phyloP scores from a whole-genome alignment of 2,113 vertebrate species.

The Nycticorax nycticorax region DNA sequence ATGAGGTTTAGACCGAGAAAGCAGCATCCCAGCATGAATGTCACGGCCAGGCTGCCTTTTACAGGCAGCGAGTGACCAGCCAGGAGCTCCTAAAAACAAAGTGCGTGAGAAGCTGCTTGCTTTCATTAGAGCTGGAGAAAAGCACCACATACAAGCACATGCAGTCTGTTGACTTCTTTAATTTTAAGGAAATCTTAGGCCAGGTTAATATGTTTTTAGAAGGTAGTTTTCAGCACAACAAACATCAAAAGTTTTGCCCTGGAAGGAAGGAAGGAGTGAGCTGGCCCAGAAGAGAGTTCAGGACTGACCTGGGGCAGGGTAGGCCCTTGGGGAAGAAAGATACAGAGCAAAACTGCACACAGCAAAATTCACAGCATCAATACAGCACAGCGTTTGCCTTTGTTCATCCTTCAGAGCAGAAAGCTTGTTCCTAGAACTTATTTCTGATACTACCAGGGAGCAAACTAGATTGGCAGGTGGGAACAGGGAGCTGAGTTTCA shows the following conservation, averaged over 20 bases:
- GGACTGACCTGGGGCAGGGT: background rate
- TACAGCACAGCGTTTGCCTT: background rate
- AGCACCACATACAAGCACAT: accelerated
- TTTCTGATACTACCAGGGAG: background rate
- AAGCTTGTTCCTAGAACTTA: background rate
- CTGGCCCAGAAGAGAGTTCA: background rate
- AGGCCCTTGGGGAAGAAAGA: background rate
- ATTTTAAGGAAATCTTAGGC: background rate
- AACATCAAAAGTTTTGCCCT: background rate
- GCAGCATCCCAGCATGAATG: background rate
- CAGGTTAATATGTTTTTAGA: background rate
- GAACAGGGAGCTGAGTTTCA: background rate
- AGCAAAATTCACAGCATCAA: background rate
- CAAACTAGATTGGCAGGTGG: background rate
- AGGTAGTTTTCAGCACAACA: background rate
- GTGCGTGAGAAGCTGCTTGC: background rate
- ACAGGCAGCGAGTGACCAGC: background rate
- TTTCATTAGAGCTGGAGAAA: background rate
- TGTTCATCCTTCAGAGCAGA: background rate
- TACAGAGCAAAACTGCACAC: background rate
- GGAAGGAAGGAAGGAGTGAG: background rate
- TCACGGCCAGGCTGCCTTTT: background rate
- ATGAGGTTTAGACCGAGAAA: background rate
- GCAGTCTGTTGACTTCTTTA: background rate
- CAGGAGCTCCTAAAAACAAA: background rate